A percentile compares a stretch with the other conserved stretches of the same genome.
These are phyloP conservation scores for Cassiopea xamachana DNA, from an alignment of 30 jellyfish, hydroid and myxozoan genomes.

Conservation along the genomic window DNA sequence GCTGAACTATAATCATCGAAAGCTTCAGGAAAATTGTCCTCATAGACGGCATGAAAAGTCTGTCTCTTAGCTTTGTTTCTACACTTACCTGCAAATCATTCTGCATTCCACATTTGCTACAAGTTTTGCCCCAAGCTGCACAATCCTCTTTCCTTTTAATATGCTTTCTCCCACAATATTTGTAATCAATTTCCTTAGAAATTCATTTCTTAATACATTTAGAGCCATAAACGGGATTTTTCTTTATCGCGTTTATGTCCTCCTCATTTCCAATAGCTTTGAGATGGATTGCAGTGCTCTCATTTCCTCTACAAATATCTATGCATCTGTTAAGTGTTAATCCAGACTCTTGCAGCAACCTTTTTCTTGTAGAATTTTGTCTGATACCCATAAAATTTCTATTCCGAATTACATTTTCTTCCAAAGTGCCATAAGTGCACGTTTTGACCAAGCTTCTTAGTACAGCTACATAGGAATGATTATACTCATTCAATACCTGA, in stretches of 20 bases:
- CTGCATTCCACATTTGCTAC: constrained; percentile 11
- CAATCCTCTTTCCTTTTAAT: constrained; percentile 3
- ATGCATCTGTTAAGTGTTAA: constrained; percentile 23
- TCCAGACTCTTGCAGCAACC: constrained; percentile 23
- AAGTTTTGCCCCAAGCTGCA: constrained; percentile 26
- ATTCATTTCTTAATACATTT: constrained; percentile 6
- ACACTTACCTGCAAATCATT: background rate
- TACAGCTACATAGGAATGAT: constrained; percentile 16
- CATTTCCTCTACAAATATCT: constrained; percentile 4
- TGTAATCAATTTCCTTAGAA: constrained; percentile 10
- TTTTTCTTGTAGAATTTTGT: constrained; percentile 10
- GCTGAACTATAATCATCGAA: constrained; percentile 1
- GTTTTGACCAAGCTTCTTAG: constrained; percentile 18
- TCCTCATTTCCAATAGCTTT: constrained; percentile 9
- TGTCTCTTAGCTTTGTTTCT: constrained; percentile 28
- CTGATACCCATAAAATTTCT: constrained; percentile 26
- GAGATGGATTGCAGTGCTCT: constrained; percentile 4
- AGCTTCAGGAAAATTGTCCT: constrained; percentile 13
- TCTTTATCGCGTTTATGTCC: background rate
- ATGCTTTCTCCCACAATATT: constrained; percentile 8
- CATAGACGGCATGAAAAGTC: constrained; percentile 26
- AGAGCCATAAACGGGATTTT: constrained; percentile 14
- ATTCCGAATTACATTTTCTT: constrained; percentile 15
- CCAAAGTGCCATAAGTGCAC: constrained; percentile 22
- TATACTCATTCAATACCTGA: constrained; percentile 19